Evolutionary conservation across 2,888 invertebrate genomes (phyloP).

Genomic region (Thysanoteuthis rhombus): DNA sequence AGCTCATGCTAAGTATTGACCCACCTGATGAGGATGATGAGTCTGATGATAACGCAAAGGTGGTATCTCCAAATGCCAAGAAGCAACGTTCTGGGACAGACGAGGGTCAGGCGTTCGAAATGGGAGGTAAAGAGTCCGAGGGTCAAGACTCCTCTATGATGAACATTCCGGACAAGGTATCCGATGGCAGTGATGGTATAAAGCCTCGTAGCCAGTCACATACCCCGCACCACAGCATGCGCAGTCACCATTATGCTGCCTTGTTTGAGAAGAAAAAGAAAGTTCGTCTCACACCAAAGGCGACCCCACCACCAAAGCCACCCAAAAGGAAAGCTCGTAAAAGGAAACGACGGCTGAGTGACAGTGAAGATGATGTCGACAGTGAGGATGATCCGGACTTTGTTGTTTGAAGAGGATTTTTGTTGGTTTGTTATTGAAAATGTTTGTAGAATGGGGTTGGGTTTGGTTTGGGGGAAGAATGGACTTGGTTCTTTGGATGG

Average conservation of each 20-base stretch:
- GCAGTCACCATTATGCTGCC: neutral
- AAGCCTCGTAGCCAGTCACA: constrained; percentile 18
- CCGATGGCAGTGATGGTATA: constrained; percentile 13
- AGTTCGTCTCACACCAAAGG: neutral
- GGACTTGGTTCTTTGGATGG: neutral
- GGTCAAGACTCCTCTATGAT: neutral
- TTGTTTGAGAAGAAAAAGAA: constrained; percentile 32
- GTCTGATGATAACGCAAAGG: constrained; percentile 63
- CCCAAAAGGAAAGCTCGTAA: constrained; percentile 47
- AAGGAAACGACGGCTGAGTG: constrained; percentile 55
- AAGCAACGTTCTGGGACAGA: neutral
- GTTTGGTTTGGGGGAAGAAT: neutral
- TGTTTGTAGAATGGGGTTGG: neutral
- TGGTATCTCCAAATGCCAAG: neutral
- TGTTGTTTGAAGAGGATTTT: constrained; percentile 39
- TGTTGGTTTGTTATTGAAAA: neutral
- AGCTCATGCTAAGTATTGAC: constrained; percentile 71
- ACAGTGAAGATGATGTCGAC: constrained; percentile 56
- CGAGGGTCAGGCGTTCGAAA: neutral
- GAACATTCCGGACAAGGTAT: neutral
- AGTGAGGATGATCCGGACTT: constrained; percentile 59
- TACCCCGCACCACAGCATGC: neutral
- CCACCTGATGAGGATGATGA: constrained; percentile 72
- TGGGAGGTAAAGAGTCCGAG: neutral
- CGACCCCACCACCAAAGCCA: constrained; percentile 29